Conservation (phyloP, 2,113 vertebrate species). For the Hippocampus guttulatus region DNA sequence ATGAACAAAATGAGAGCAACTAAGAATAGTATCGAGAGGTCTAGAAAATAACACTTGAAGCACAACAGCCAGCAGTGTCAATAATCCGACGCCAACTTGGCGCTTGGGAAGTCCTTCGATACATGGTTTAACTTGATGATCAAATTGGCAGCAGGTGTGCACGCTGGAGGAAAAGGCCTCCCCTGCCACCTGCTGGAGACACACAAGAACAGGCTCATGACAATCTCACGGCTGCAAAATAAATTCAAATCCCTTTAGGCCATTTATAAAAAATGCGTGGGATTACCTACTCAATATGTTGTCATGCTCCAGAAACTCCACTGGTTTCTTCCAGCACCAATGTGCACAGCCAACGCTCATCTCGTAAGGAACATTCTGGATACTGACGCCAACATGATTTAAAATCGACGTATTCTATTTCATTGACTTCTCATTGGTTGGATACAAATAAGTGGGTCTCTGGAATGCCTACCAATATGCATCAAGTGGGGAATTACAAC, state of each 20-base stretch:
- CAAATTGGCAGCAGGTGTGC: too few species aligned
- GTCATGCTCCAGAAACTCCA: neutral
- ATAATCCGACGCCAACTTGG: too few species aligned
- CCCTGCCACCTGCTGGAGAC: too few species aligned
- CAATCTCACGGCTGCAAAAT: conserved; percentile 10
- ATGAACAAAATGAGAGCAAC: too few species aligned
- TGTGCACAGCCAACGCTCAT: neutral
- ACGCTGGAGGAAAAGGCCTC: too few species aligned
- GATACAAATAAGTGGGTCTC: neutral
- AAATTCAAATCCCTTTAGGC: neutral
- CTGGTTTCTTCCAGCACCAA: neutral
- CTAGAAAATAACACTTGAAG: too few species aligned
- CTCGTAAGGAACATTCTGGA: neutral
- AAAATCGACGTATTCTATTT: neutral
- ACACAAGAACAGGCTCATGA: too few species aligned
- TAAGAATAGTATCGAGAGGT: too few species aligned
- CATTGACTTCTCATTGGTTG: neutral
- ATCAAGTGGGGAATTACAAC: neutral
- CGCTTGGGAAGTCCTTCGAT: too few species aligned
- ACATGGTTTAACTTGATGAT: too few species aligned
- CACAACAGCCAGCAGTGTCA: too few species aligned
- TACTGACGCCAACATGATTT: neutral
- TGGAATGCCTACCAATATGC: neutral
- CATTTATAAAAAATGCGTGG: conserved; percentile 1
- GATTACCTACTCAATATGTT: conserved; percentile 12